These are phyloP conservation scores for Margaritifera margaritifera DNA, from an alignment of 2,888 invertebrate species.

Conservation along the genomic window DNA sequence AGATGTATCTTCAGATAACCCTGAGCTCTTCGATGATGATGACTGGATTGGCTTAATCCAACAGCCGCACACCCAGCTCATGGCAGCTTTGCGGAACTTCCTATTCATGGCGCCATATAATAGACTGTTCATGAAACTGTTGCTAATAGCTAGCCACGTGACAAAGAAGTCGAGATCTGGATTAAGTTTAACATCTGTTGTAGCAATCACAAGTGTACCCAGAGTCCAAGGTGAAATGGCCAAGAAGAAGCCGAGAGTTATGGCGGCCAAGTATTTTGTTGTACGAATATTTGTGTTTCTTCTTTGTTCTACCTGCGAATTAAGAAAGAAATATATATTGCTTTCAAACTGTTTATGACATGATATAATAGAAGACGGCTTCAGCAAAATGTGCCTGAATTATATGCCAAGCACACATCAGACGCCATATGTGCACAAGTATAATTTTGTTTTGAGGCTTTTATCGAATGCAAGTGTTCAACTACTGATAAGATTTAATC, in stretches of 20 bases:
- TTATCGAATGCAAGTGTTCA: too few species aligned
- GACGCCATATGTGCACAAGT: too few species aligned
- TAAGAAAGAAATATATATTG: not conserved
- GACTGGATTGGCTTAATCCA: conserved; percentile 14
- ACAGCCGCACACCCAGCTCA: conserved; percentile 24
- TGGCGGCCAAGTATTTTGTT: conserved; percentile 31
- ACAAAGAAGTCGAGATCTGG: conserved; percentile 36
- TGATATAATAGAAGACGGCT: too few species aligned
- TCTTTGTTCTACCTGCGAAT: conserved; percentile 22
- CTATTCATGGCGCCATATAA: conserved; percentile 38
- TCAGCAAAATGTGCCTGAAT: too few species aligned
- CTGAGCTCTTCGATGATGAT: too few species aligned
- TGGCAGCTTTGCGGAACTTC: conserved; percentile 29
- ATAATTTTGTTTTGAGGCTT: too few species aligned
- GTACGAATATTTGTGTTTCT: conserved; percentile 32
- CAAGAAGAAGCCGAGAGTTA: conserved; percentile 40
- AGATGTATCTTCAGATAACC: too few species aligned
- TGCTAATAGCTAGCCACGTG: conserved; percentile 44
- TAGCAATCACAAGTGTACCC: conserved; percentile 31
- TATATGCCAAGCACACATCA: too few species aligned
- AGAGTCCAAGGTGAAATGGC: conserved; percentile 44
- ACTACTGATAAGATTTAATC: too few species aligned
- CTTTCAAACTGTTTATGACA: too few species aligned
- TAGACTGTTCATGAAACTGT: conserved; percentile 45
- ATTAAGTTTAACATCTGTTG: conserved; percentile 27